Evolutionary conservation across 2,797 vertebrate species (phyloP).

Genomic region (Pterois miles): DNA sequence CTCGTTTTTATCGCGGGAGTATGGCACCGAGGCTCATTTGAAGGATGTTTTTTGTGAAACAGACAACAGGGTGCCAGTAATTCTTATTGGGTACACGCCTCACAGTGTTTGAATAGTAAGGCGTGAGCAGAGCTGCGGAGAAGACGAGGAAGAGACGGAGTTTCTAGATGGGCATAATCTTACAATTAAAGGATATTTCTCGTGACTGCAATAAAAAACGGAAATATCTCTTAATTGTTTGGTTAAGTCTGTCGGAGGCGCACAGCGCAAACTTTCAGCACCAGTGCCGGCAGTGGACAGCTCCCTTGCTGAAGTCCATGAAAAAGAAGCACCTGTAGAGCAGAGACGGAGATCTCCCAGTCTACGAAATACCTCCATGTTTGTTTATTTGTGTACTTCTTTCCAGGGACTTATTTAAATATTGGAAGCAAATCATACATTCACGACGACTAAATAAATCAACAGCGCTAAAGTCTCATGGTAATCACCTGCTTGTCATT

Average conservation of each 20-base stretch:
- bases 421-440: background rate
- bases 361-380: background rate
- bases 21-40: background rate
- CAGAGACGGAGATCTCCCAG: background rate
- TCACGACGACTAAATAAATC: background rate
- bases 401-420: background rate
- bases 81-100: constrained; percentile 9
- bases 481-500: constrained; percentile 9
- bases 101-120: background rate
- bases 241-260: constrained; percentile 78
- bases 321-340: constrained; percentile 55
- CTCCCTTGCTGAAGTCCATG: constrained; percentile 29
- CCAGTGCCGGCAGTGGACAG: constrained; percentile 68
- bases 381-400: background rate
- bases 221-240: constrained; percentile 88
- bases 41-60: background rate
- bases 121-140: constrained; percentile 1
- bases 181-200: constrained; percentile 92
- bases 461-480: background rate
- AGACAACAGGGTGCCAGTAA: constrained; percentile 7
- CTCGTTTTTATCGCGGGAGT: constrained; percentile 3
- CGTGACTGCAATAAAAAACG: constrained; percentile 70
- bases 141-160: constrained; percentile 26
- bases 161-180: constrained; percentile 75
- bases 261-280: constrained; percentile 74